Evolutionary conservation across 2,888 invertebrate species (phyloP).

Genomic region (Argynnis bischoffii): DNA sequence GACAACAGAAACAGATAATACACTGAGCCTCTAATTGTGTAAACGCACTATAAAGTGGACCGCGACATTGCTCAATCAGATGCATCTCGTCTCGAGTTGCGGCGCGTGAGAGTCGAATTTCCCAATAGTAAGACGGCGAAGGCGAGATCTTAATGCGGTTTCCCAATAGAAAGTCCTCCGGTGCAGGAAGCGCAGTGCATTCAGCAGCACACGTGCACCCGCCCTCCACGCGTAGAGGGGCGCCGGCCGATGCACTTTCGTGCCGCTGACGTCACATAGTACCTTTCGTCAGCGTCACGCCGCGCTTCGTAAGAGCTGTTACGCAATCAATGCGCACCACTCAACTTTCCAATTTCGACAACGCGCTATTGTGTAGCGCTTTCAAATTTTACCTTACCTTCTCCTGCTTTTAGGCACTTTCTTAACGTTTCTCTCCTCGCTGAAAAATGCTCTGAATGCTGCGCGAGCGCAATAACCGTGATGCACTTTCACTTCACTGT

Average conservation of each 20-base stretch:
- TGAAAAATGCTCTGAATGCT: conserved; percentile 77
- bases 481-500: conserved; percentile 76
- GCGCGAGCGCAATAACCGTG: conserved; percentile 61
- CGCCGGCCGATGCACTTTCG: conserved; percentile 80
- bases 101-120: conserved; percentile 73
- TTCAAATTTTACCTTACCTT: conserved; percentile 80
- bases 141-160: conserved; percentile 62
- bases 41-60: conserved; percentile 62
- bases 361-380: conserved; percentile 82
- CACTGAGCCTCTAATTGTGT: conserved; percentile 55
- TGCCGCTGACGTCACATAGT: conserved; percentile 75
- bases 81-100: conserved; percentile 70
- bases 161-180: conserved; percentile 80
- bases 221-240: conserved; percentile 51
- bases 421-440: conserved; percentile 73
- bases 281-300: conserved; percentile 79
- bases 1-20: conserved; percentile 31
- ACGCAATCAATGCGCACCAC: conserved; percentile 76
- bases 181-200: conserved; percentile 72
- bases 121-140: conserved; percentile 64
- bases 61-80: conserved; percentile 69
- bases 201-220: conserved; percentile 54
- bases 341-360: conserved; percentile 83
- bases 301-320: conserved; percentile 77
- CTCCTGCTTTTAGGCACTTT: conserved; percentile 73